A percentile compares a stretch with the other conserved stretches of the same genome.
Evolutionary conservation across 2,113 vertebrate species (phyloP).

Genomic region (Hippocampus barbouri): DNA sequence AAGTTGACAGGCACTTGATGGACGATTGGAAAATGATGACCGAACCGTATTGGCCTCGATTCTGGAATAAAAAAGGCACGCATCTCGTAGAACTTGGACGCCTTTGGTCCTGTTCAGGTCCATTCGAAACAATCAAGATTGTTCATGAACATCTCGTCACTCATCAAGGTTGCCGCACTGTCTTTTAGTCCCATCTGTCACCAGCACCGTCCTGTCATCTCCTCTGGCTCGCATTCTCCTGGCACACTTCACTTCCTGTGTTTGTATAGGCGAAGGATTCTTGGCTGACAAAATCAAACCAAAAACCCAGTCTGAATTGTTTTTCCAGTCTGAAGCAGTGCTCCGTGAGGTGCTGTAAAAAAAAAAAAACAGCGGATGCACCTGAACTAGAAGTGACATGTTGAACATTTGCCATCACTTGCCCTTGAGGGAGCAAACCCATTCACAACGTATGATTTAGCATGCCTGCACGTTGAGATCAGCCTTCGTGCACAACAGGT

Average conservation of each 20-base stretch:
- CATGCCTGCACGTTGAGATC: not conserved
- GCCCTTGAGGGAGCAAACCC: not conserved
- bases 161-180: not conserved
- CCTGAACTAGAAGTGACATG: not conserved
- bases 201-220: not conserved
- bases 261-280: slow-evolving; percentile 1
- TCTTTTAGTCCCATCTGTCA: not conserved
- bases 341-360: not conserved
- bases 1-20: slow-evolving; percentile 1
- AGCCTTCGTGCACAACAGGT: not conserved
- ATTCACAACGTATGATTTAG: slow-evolving; percentile 1
- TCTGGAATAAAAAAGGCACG: not conserved
- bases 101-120: not conserved
- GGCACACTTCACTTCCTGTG: not conserved
- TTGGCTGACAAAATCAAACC: not conserved
- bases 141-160: slow-evolving; percentile 3
- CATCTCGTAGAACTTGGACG: not conserved
- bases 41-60: not conserved
- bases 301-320: not conserved
- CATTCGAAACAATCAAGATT: not conserved
- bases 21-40: not conserved
- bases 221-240: not conserved
- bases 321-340: not conserved
- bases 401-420: not conserved
- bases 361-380: not conserved